Evolutionary conservation across 2,888 invertebrate genomes (phyloP), one percentile per base, ranked within the genome.

Genomic region (Philereme transversata): DNA sequence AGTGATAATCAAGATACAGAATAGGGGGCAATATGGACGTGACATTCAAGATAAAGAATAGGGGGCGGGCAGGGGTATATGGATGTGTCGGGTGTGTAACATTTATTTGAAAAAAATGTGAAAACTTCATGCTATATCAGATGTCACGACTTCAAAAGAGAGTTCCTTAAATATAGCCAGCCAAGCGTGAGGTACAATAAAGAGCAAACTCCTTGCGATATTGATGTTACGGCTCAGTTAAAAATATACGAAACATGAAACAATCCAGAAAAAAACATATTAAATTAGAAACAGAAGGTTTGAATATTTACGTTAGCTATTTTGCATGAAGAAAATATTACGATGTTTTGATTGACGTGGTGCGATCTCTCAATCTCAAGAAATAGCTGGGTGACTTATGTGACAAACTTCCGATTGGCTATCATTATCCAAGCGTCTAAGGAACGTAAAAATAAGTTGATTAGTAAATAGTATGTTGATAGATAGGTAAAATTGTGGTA

Each of bases 191-290:
- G 55, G 49, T 64, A 66, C 60, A 62, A 63, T 64, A 66, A 64
- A 53, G 56, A 56, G 60, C 62, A 68, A 68, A 66, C 64, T 62
- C 51, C 57, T 55, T 61, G 10, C 55, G 63, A 57, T 63, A 70
- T 70, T 63, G 64, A 67, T 57, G 64, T 63, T 60, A 61, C 54
- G 59, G 57, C 3, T 22, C 22, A 22, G 22, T 1, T 22, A 22
- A 22, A 22, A 22, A 22, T 22, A 22, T 22, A 22, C 22, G 22
- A 1, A 51, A 59, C 57, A 48, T 57, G 57, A 57, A 67, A 69
- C 64, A 52, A 66, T 64, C 57, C 44, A 50, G 47, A 62, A 65
- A 70, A 65, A 70, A 64, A 68, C 58, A 65, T 65, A 65, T 65
- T 57, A 66, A 63, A 64, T 66, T 64, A 62, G 63, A 62, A 52